Percentiles rank a stretch among this genome's conserved stretches.
These are phyloP conservation scores for Agrochola lota DNA, from an alignment of 2,888 invertebrate species.

Conservation along the genomic window DNA sequence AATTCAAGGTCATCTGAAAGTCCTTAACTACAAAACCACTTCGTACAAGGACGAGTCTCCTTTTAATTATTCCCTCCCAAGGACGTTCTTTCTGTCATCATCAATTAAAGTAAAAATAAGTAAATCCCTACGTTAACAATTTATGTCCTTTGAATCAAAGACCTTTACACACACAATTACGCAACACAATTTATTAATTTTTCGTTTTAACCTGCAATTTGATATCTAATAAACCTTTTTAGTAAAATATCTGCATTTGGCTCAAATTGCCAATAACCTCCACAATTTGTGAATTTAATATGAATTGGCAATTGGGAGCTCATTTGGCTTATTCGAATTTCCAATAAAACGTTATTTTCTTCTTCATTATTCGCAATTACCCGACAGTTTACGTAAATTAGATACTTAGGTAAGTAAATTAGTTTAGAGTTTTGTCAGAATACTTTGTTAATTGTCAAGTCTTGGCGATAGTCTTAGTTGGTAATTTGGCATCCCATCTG, in stretches of 20 bases:
- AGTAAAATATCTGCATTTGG: constrained; percentile 4
- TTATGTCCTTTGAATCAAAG: not conserved
- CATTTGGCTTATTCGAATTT: constrained; percentile 37
- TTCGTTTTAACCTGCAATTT: not conserved
- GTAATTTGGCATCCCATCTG: not conserved
- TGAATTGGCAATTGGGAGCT: constrained; percentile 29
- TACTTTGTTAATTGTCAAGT: constrained; percentile 1
- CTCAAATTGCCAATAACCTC: constrained; percentile 18
- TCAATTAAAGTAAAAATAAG: not conserved
- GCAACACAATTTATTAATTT: not conserved
- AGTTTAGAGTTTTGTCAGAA: not conserved
- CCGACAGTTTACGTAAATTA: no score
- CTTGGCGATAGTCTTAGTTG: not conserved
- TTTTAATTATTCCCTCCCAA: not conserved
- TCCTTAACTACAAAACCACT: not conserved
- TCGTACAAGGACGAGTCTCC: not conserved
- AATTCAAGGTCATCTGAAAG: constrained; percentile 5
- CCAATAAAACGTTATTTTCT: constrained; percentile 33
- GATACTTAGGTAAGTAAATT: not conserved
- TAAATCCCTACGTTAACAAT: not conserved
- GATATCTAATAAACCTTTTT: not conserved
- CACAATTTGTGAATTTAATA: constrained; percentile 16
- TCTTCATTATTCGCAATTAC: constrained; percentile 11
- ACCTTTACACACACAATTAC: no score
- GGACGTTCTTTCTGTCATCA: not conserved